These are phyloP conservation scores for Synodontis membranacea DNA, from an alignment of 2,113 vertebrate species.

Conservation along the genomic window DNA sequence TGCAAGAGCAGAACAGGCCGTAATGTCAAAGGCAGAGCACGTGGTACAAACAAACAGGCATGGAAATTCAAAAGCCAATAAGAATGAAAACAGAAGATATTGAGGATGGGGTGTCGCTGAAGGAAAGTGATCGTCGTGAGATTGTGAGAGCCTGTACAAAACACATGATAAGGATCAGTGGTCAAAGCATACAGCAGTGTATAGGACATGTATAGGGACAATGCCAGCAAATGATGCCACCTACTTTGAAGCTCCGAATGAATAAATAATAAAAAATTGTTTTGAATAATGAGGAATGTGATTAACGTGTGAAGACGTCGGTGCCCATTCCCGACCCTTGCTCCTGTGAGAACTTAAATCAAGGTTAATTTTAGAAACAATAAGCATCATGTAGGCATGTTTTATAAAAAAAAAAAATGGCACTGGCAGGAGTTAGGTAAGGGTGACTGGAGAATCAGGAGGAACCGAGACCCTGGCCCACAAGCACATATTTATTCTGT, in stretches of 20 bases:
- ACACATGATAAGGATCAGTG: slow-evolving; percentile 31
- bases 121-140: slow-evolving; percentile 54
- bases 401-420: neutral
- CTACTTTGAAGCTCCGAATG: neutral
- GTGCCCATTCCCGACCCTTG: neutral
- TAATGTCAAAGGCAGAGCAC: slow-evolving; percentile 36
- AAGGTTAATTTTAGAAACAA: neutral
- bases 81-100: slow-evolving; percentile 12
- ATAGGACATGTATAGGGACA: slow-evolving; percentile 11
- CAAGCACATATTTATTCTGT: slow-evolving; percentile 25
- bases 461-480: slow-evolving; percentile 20
- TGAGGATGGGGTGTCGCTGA: slow-evolving; percentile 47
- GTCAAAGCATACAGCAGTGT: slow-evolving; percentile 55
- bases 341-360: neutral
- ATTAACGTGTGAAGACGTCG: neutral
- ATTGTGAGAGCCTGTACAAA: slow-evolving; percentile 33
- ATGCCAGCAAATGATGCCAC: slow-evolving; percentile 10
- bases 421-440: slow-evolving; percentile 6
- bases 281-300: neutral
- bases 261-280: neutral
- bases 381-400: neutral
- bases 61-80: slow-evolving; percentile 19
- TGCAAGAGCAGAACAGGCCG: slow-evolving; percentile 8
- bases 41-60: slow-evolving; percentile 29
- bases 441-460: neutral